These are phyloP conservation scores for Meloe dianella DNA, from an alignment of 2,888 invertebrate species.

Conservation along the genomic window DNA sequence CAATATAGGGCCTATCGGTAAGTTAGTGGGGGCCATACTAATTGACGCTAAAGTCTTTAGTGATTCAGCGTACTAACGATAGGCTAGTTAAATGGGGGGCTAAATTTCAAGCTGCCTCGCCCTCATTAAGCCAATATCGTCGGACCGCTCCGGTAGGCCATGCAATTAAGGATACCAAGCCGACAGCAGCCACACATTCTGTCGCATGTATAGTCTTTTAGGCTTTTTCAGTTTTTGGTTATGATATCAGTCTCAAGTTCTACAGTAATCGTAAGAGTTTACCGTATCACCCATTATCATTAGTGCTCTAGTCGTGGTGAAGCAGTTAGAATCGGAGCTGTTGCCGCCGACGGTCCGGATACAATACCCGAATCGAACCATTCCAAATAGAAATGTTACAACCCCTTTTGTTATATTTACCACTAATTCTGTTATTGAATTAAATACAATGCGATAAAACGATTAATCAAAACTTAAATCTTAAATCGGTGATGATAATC, in stretches of 20 bases:
- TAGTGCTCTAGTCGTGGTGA: background rate
- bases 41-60: conserved; percentile 61
- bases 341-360: background rate
- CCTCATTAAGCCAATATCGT: conserved; percentile 60
- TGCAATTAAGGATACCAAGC: conserved; percentile 56
- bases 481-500: background rate
- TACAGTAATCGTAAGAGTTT: background rate
- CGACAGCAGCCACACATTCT: conserved; percentile 34
- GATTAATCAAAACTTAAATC: background rate
- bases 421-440: background rate
- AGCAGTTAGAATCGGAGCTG: background rate
- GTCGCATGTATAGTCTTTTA: conserved; percentile 42
- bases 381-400: background rate
- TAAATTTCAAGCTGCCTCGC: conserved; percentile 61
- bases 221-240: conserved; percentile 48
- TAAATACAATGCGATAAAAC: background rate
- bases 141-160: conserved; percentile 58
- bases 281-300: background rate
- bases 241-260: conserved; percentile 14
- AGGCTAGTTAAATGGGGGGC: conserved; percentile 61
- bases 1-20: conserved; percentile 60
- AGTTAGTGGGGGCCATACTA: conserved; percentile 59
- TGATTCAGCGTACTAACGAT: conserved; percentile 60
- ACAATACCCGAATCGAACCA: background rate
- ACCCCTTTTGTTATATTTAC: too few relatives aligned